A percentile compares a stretch with the other conserved stretches of the same genome.
phyloP scores from a whole-genome alignment of 2,797 vertebrate genomes.

The Bradypus variegatus region DNA sequence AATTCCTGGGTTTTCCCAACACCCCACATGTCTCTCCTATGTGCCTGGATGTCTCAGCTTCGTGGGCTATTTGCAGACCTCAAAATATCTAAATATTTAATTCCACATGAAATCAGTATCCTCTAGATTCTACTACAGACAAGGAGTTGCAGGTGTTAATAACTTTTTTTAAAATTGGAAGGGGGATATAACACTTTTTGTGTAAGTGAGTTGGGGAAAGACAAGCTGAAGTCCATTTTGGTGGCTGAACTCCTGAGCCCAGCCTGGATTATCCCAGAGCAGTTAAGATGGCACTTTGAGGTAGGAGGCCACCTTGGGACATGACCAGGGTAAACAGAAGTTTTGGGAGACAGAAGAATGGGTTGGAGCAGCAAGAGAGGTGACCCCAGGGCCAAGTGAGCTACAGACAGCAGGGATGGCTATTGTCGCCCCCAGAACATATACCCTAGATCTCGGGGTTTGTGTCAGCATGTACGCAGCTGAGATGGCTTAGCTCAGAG shows the following conservation, averaged over 20 bases:
- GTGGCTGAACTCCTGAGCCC: not conserved
- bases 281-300: not conserved
- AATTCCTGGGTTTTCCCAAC: not conserved
- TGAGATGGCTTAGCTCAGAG: not conserved
- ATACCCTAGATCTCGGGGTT: not conserved
- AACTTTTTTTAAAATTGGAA: not conserved
- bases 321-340: not conserved
- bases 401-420: not conserved
- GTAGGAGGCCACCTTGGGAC: not conserved
- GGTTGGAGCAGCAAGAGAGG: not conserved
- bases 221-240: constrained; percentile 6
- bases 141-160: not conserved
- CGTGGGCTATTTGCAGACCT: not conserved
- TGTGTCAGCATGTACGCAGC: not conserved
- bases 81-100: not conserved
- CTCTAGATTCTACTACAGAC: constrained; percentile 3
- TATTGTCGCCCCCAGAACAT: not conserved
- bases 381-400: not conserved
- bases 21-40: not conserved
- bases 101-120: not conserved
- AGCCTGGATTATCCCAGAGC: not conserved
- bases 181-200: constrained; percentile 14
- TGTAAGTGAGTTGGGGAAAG: not conserved
- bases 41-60: not conserved
- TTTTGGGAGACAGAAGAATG: not conserved